Evolutionary conservation across 1,140 invertebrate genomes (phyloP), one percentile per base, ranked within the genome.

Genomic region (Lordiphosa clarofinis): DNA sequence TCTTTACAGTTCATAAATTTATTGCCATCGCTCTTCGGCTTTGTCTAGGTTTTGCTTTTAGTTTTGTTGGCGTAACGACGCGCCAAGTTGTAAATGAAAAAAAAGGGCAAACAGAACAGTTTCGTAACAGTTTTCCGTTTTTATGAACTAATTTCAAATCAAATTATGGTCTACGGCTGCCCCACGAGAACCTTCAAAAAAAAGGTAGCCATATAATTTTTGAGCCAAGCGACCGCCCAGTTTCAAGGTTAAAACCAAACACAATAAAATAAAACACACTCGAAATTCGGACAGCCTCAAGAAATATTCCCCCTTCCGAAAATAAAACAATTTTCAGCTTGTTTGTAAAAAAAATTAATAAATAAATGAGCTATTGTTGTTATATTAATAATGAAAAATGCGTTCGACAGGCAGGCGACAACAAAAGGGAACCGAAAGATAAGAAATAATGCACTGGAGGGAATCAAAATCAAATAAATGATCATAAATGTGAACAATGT

Each of bases 331-430:
- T 72, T 72, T 70, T 69, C 61, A 31, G 70, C 70, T 70, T 66
- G 57, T 73, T 73, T 70, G 70, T 59, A 58, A 42, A 52, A 52
- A 53, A 61, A 66, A 61, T 66, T 65, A 70, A 61, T 66, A 70
- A 73, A 61, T 66, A 70, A 73, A 73, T 73, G 61, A 70, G 61
- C 61, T 55, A 73, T 73, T 73, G 70, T 73, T 66, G 42, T 56
- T 66, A 31, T 31, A 31, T 57, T 65, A 65, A 59, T 69, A 47
- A 43, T 36, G 52, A 56, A 56, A 56, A 56, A 56, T 54, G 52
- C 21, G 38, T 54, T 54, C 37, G 52, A 54, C 52, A 15, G 31
- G 19, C 11, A 15, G 35, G 39, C 38, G 54, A 62, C 64, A 63
- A 63, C 58, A 54, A 53, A 54, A 33, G 9, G 13, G 11, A 37